Conservation (phyloP, 2,113 vertebrate species). For the Zonotrichia leucophrys region DNA sequence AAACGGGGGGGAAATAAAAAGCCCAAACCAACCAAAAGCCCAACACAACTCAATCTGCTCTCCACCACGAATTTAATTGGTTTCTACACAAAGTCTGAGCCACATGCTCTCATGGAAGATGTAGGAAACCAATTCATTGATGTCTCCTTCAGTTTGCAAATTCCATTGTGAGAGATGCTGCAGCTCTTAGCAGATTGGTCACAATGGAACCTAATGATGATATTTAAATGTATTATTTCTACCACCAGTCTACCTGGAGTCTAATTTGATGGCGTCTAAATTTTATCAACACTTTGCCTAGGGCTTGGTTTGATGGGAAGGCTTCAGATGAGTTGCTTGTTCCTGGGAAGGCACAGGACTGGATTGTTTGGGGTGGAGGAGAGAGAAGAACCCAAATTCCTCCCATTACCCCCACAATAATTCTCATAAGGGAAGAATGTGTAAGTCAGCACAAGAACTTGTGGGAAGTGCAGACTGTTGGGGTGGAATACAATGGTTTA, state of each 20-base stretch:
- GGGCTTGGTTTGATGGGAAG: neutral
- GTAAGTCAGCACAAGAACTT: conserved; percentile 6
- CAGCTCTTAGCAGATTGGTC: neutral
- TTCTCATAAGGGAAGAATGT: neutral
- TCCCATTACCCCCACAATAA: neutral
- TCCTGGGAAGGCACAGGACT: neutral
- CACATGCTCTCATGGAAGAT: rapidly evolving
- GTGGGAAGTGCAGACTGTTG: neutral
- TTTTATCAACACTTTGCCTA: neutral
- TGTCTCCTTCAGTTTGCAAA: neutral
- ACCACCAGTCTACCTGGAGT: neutral
- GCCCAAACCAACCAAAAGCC: neutral
- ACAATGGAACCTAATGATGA: neutral
- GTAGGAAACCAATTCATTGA: neutral
- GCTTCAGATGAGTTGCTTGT: neutral
- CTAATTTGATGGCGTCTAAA: neutral
- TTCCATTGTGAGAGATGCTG: neutral
- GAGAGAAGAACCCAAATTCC: neutral
- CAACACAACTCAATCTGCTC: neutral
- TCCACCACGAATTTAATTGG: neutral
- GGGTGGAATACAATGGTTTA: neutral
- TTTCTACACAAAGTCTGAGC: neutral
- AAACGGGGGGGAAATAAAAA: neutral
- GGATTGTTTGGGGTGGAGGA: neutral
- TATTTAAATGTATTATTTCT: neutral